Evolutionary conservation across 2,113 vertebrate genomes (phyloP).

Genomic region (Aphyosemion australe): DNA sequence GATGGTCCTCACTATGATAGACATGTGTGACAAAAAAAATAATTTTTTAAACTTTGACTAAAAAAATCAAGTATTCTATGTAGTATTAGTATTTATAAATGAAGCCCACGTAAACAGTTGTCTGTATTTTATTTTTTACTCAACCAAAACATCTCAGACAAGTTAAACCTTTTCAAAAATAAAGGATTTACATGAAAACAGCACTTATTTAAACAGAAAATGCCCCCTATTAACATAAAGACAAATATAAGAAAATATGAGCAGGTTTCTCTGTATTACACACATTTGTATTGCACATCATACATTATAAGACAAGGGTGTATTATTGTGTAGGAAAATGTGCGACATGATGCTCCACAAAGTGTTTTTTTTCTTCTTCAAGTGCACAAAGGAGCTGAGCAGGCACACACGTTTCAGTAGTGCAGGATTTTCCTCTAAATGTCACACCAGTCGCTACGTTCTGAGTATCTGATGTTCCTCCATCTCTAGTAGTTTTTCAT

Average conservation of each 20-base stretch:
- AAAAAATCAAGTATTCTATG: no score
- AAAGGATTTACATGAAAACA: not conserved
- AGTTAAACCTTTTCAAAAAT: not conserved
- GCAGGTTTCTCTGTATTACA: not conserved
- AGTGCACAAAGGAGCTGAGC: constrained; percentile 28
- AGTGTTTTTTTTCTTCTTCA: not conserved
- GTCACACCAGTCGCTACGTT: constrained; percentile 6
- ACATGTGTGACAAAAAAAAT: no score
- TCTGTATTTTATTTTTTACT: constrained; percentile 37
- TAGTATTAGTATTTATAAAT: no score
- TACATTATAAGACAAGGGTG: not conserved
- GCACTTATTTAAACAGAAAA: constrained; percentile 9
- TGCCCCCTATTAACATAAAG: not conserved
- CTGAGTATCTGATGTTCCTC: not conserved
- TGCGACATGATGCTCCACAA: not conserved
- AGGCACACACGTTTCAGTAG: constrained; percentile 38
- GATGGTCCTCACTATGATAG: no score
- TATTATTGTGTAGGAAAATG: constrained; percentile 7
- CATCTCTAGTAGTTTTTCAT: not conserved
- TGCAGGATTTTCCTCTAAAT: constrained; percentile 23
- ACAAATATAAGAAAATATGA: constrained; percentile 7
- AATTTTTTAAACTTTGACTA: no score
- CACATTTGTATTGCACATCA: constrained; percentile 34
- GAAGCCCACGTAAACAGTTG: not conserved
- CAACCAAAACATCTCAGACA: not conserved